Evolutionary conservation across 2,888 invertebrate genomes (phyloP).

Genomic region (Synanthedon formicaeformis): DNA sequence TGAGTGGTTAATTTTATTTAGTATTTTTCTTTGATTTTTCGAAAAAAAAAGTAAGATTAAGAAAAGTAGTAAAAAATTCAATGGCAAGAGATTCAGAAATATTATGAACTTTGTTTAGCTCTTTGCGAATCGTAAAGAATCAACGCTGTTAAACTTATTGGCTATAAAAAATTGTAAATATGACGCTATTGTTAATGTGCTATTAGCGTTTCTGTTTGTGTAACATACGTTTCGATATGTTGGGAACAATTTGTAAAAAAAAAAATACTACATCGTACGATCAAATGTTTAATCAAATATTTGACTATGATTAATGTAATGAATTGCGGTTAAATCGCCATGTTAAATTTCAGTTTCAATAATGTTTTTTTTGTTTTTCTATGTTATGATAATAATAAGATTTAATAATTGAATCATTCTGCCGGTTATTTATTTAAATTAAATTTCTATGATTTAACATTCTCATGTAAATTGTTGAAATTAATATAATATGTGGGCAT

Average conservation of each 20-base stretch:
- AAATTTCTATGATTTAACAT: conserved; percentile 19
- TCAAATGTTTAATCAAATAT: not conserved
- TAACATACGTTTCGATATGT: not conserved
- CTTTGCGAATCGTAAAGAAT: not conserved
- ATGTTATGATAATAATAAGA: too few relatives aligned
- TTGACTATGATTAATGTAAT: too few relatives aligned
- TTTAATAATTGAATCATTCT: too few relatives aligned
- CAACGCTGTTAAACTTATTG: not conserved
- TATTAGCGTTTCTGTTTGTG: not conserved
- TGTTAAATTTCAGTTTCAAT: too few relatives aligned
- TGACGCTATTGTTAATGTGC: not conserved
- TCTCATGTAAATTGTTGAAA: conserved; percentile 31
- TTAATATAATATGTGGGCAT: conserved; percentile 46
- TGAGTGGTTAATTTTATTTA: too few relatives aligned
- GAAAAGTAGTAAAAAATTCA: too few relatives aligned
- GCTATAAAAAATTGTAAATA: not conserved
- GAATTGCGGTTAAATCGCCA: too few relatives aligned
- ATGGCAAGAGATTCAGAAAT: too few relatives aligned
- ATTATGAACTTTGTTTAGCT: not conserved
- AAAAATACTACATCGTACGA: not conserved
- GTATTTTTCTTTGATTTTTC: too few relatives aligned
- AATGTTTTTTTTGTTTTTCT: too few relatives aligned
- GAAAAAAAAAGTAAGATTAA: too few relatives aligned
- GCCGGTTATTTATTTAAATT: too few relatives aligned
- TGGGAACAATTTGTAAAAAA: not conserved